Conservation (phyloP, 1,140 invertebrate species). For the Idris sp. region DNA sequence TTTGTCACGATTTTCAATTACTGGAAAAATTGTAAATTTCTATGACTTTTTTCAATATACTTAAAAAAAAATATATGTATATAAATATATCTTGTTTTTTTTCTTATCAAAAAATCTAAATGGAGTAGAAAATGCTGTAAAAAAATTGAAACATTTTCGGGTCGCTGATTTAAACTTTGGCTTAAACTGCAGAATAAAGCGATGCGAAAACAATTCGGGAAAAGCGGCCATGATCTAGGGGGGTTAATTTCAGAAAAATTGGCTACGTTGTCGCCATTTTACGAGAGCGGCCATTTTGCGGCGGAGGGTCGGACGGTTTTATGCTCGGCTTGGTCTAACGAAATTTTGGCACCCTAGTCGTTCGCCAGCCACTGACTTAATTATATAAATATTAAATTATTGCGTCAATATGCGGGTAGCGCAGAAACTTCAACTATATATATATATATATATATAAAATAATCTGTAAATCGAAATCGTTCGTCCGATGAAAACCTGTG, state of each 20-base stretch:
- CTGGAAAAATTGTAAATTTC: too few relatives aligned
- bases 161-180: neutral
- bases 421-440: constrained; percentile 37
- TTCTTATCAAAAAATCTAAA: too few relatives aligned
- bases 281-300: constrained; percentile 67
- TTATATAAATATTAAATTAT: constrained; percentile 77
- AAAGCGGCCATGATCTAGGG: constrained; percentile 16
- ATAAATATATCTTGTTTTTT: too few relatives aligned
- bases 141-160: neutral
- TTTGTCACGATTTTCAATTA: too few relatives aligned
- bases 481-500: constrained; percentile 44
- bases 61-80: too few relatives aligned
- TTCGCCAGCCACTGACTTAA: constrained; percentile 67
- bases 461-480: constrained; percentile 59
- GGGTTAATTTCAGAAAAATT: constrained; percentile 69
- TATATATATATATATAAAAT: too few relatives aligned
- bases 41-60: too few relatives aligned
- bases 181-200: neutral
- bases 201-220: constrained; percentile 9
- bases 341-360: constrained; percentile 66
- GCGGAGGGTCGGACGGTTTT: constrained; percentile 65
- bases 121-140: too few relatives aligned
- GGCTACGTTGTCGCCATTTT: constrained; percentile 68
- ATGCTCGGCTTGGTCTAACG: constrained; percentile 73
- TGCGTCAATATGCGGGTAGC: constrained; percentile 57